Evolutionary conservation across 1,140 invertebrate genomes (phyloP), one percentile per base, ranked within the genome.

Genomic region (Lucilia sericata): DNA sequence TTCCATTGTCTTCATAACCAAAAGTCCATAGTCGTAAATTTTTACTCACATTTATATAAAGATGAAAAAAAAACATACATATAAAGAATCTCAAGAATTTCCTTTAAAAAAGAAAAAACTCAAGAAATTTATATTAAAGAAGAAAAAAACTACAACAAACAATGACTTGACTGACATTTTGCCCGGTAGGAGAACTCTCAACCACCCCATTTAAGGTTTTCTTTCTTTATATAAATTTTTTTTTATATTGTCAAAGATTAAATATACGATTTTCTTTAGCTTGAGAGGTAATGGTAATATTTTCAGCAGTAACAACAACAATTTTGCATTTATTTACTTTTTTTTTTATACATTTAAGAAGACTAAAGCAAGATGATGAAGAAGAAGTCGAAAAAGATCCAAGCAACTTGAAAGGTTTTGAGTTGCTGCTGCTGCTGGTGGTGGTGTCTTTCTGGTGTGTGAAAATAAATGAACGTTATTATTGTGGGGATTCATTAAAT

Each of bases 401-500:
- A 17, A 13, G 10, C 51, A 60, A 60, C 14, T 60, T 60, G 25
- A n/a, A 60, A n/a, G n/a, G 14, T n/a, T 60, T 60, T 60, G 55
- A 42, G 55, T 78, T 80, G n/a, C 21, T 30, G 25, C 25, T 30
- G 25, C 25, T 30, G 25, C n/a, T n/a, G n/a, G n/a, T n/a, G n/a
- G n/a, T n/a, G n/a, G n/a, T 80, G 19, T 49, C 3, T 25, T 21
- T 80, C n/a, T 80, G n/a, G 19, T 80, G 76, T 80, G 42, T 80
- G 36, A 42, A 42, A 25, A 19, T 19, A 80, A 80, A 80, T 49
- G 36, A 49, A 49, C 42, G 5, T 51, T 80, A 80, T 42, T 42
- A 76, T 80, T 80, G 42, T 80, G 76, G 76, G 42, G 76, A 80
- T 80, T 80, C 76, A 80, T 80, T 80, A 47, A 78, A 78, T 78